phyloP scores from a whole-genome alignment of 1,140 invertebrate species.

The Dinothrombium tinctorium region DNA sequence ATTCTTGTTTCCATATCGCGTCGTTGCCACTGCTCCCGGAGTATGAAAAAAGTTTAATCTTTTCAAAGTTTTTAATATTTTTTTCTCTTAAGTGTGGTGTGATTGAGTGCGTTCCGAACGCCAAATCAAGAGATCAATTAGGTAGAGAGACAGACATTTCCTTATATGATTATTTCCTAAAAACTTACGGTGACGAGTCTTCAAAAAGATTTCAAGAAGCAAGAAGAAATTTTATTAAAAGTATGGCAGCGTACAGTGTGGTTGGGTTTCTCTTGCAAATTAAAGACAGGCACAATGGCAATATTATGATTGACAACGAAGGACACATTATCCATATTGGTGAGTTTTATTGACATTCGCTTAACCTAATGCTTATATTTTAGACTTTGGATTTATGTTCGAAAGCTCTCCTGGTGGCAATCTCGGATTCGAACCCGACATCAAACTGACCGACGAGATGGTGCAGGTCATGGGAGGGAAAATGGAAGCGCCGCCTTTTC shows the following conservation, averaged over 20 bases:
- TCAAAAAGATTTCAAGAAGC: slow-evolving; percentile 72
- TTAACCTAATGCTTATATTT: slow-evolving; percentile 14
- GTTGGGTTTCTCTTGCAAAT: slow-evolving; percentile 92
- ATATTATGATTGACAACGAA: slow-evolving; percentile 91
- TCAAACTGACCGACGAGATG: slow-evolving; percentile 98
- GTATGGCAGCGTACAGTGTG: slow-evolving; percentile 97
- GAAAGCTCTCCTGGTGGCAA: slow-evolving; percentile 97
- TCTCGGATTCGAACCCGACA: slow-evolving; percentile 94
- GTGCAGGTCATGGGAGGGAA: slow-evolving; percentile 93
- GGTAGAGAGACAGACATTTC: slow-evolving; percentile 90
- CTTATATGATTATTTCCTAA: slow-evolving; percentile 90
- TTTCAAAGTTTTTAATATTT: background rate
- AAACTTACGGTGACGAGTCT: slow-evolving; percentile 82
- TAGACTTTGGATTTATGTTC: slow-evolving; percentile 99
- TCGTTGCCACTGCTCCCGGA: slow-evolving; percentile 95
- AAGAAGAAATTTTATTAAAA: slow-evolving; percentile 79
- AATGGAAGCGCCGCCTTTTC: slow-evolving; percentile 84
- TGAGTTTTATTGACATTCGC: slow-evolving; percentile 19
- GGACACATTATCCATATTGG: slow-evolving; percentile 86
- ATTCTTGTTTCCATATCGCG: slow-evolving; percentile 87
- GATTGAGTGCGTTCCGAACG: slow-evolving; percentile 96
- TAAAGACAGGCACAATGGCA: slow-evolving; percentile 97
- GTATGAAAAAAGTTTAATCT: slow-evolving; percentile 30
- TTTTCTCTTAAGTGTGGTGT: slow-evolving; percentile 57
- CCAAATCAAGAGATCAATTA: slow-evolving; percentile 90